Percentiles rank a stretch among this genome's conserved stretches.
These are phyloP conservation scores for Phylloscopus whistleri DNA, from an alignment of 2,113 vertebrate genomes.

Conservation along the genomic window DNA sequence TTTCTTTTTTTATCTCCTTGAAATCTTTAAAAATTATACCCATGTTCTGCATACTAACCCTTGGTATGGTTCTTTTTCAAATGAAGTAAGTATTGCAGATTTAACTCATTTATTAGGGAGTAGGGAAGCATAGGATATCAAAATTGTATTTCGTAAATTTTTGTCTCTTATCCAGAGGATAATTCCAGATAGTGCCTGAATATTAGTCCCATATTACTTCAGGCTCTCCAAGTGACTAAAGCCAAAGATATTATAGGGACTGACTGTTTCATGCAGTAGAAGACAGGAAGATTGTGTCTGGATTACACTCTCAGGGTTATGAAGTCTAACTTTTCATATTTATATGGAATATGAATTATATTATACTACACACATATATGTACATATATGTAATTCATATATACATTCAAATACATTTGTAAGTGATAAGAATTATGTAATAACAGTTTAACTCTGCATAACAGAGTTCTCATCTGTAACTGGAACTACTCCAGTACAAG, in stretches of 20 bases:
- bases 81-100: neutral
- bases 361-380: neutral
- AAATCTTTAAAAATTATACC: neutral
- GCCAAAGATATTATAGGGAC: neutral
- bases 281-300: neutral
- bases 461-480: neutral
- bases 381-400: neutral
- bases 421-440: neutral
- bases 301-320: neutral
- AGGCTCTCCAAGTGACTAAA: neutral
- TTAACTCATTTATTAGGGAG: neutral
- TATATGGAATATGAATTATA: neutral
- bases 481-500: neutral
- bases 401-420: neutral
- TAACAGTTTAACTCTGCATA: neutral
- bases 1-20: neutral
- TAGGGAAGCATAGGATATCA: neutral
- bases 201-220: neutral
- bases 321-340: neutral
- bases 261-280: neutral
- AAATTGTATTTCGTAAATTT: neutral
- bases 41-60: neutral
- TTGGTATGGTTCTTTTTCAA: neutral
- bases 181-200: neutral
- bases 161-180: neutral